Percentiles rank a stretch among this genome's conserved stretches.
phyloP scores from a whole-genome alignment of 2,797 vertebrate species.

The Sternotherus odoratus region DNA sequence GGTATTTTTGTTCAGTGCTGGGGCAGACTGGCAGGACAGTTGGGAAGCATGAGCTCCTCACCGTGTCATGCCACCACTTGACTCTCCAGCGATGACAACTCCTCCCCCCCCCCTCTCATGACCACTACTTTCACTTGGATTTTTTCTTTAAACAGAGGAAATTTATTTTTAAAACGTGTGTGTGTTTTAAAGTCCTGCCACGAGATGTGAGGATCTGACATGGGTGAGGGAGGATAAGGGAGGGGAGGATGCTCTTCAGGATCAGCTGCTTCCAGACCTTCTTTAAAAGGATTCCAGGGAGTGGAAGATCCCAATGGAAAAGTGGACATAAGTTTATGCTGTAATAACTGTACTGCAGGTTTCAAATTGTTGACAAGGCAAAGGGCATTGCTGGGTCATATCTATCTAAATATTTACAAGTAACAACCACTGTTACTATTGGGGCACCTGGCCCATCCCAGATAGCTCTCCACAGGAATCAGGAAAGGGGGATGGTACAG shows the following conservation, averaged over 20 bases:
- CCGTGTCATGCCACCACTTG: not conserved
- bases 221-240: not conserved
- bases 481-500: not conserved
- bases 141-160: not conserved
- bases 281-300: not conserved
- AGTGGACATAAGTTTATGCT: slow-evolving; percentile 1
- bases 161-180: not conserved
- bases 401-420: not conserved
- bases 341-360: not conserved
- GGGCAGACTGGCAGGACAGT: rapidly evolving
- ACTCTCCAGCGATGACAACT: not conserved
- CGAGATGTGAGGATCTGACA: not conserved
- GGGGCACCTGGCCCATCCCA: slow-evolving; percentile 31
- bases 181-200: not conserved
- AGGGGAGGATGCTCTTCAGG: not conserved
- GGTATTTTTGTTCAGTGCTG: not conserved
- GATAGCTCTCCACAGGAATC: slow-evolving; percentile 39
- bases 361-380: not conserved
- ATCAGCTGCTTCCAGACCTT: not conserved
- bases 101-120: not conserved
- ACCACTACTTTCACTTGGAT: not conserved
- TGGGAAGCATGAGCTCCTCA: not conserved
- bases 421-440: not conserved
- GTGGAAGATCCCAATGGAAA: not conserved
- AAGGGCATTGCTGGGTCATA: not conserved